Percentiles rank a stretch among this genome's conserved stretches.
phyloP scores from a whole-genome alignment of 2,797 vertebrate species.

The Eupleurogrammus muticus region DNA sequence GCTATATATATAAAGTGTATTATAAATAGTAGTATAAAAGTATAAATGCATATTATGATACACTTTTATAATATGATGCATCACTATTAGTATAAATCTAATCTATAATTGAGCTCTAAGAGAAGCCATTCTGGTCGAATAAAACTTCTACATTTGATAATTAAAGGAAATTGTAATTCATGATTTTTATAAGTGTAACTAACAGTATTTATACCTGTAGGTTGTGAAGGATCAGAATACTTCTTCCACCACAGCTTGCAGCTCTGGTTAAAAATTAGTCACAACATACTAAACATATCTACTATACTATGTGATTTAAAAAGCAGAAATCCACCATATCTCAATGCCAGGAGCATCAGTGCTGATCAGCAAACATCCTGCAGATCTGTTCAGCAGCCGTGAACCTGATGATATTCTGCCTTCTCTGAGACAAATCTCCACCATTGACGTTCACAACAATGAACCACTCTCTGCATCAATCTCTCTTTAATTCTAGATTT shows the following conservation, averaged over 20 bases:
- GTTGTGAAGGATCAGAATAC: no score
- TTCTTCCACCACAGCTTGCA: background rate
- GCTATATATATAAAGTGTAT: no score
- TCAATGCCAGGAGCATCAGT: background rate
- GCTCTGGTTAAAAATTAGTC: background rate
- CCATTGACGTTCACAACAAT: constrained; percentile 6
- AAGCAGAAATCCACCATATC: background rate
- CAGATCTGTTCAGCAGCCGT: background rate
- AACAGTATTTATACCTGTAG: no score
- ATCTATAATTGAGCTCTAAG: no score
- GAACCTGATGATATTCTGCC: background rate
- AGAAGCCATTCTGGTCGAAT: no score
- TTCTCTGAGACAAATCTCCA: background rate
- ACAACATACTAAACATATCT: background rate
- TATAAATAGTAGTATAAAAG: no score
- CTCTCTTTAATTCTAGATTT: background rate
- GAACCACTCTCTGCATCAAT: background rate
- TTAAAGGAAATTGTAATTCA: no score
- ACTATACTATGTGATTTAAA: background rate
- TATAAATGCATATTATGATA: no score
- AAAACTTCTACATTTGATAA: no score
- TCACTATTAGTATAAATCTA: no score
- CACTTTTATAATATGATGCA: no score
- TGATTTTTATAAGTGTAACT: no score
- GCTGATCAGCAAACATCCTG: background rate